Conservation (phyloP, 2,797 vertebrate species). For the Gobionotothen gibberifrons region DNA sequence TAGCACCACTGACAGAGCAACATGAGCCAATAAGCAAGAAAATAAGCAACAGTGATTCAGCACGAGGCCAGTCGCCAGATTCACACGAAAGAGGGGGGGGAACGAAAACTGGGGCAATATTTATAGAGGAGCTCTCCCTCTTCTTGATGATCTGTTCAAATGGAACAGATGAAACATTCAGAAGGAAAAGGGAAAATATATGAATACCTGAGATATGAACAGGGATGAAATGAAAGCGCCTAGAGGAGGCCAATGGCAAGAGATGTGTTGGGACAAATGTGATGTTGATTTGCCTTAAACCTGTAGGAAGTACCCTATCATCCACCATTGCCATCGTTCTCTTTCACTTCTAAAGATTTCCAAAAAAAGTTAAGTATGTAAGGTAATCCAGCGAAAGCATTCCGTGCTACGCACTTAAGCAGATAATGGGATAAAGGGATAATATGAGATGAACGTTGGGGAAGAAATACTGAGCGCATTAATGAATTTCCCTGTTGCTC, state of each 20-base stretch:
- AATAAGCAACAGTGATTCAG: conserved; percentile 68
- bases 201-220: background rate
- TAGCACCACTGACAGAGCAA: conserved; percentile 7
- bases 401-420: conserved; percentile 26
- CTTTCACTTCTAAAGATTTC: conserved; percentile 30
- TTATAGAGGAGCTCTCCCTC: conserved; percentile 75
- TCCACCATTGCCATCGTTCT: conserved; percentile 3
- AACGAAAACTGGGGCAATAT: conserved; percentile 77
- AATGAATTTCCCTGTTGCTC: conserved; percentile 52
- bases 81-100: conserved; percentile 17
- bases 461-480: conserved; percentile 5
- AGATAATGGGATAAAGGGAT: conserved; percentile 45
- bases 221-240: conserved; percentile 14
- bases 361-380: conserved; percentile 49
- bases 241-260: conserved; percentile 28
- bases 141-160: conserved; percentile 62
- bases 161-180: conserved; percentile 27
- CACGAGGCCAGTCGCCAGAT: conserved; percentile 29
- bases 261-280: background rate
- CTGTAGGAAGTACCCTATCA: background rate
- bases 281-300: conserved; percentile 3
- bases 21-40: conserved; percentile 41
- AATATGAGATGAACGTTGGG: conserved; percentile 31
- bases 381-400: conserved; percentile 20
- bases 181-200: conserved; percentile 23